Evolutionary conservation across 2,113 vertebrate species (phyloP), one percentile per base, ranked within the genome.

Genomic region (Gallinago undulata): DNA sequence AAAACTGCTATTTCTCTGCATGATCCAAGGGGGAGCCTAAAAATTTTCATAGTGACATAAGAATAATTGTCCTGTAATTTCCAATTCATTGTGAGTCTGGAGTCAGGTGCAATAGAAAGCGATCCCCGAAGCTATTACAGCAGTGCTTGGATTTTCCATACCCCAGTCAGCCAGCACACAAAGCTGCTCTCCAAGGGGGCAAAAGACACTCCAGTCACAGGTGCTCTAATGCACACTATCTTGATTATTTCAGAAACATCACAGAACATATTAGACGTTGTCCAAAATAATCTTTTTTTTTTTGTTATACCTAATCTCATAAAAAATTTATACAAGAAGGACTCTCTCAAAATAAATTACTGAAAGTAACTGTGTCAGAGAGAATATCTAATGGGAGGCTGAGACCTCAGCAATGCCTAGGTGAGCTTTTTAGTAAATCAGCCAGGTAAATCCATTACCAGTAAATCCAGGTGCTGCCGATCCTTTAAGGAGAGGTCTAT

Each of bases 391-490:
- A 91, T 12, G 81, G 63, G 78, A 78, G 80, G 81, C 31, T 4
- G 94, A 93, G 59, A 59, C 88, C 84, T 79, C 85, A 81, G 90
- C 84, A 67, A 82, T 50, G 85, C 62, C 84, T 93, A 77, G 77
- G 89, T 94, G 90, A 93, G 76, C 47, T 96, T 96, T 96, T 96
- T 73, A 95, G 96, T 91, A 96, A 96, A 96, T 94, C 94, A 97
- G 88, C 92, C 96, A 39, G 39, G 39, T 39, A 39, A 39, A 11
- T 39, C 39, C 39, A 39, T 11, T 39, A 39, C 39, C 39, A 39
- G 39, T 39, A 39, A 39, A 97, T 91, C 73, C 83, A 91, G 84
- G 93, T 91, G 78, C 73, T 76, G 72, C 80, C 87, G 64, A 50
- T 87, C 93, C 89, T 97, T 87, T 81, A 76, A 90, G 92, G 30